Evolutionary conservation across 92 coral and sea anemone genomes (phyloP).

Genomic region (Muricea muricata): DNA sequence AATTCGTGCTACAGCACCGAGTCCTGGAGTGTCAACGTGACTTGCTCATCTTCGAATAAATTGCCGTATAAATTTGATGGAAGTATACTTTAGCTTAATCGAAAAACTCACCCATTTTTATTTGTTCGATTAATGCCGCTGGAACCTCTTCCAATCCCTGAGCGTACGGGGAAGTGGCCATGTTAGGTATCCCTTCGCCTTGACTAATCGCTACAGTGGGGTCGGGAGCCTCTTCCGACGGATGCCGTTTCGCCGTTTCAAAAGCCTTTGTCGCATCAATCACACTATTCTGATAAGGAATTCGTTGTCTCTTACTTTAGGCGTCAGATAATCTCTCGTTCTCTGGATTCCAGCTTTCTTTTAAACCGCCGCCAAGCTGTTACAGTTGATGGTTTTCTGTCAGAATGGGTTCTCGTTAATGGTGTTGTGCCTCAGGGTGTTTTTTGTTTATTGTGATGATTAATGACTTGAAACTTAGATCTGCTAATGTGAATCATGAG

Average conservation of each 20-base stretch:
- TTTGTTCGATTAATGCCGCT: neutral
- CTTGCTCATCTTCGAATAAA: too few relatives aligned
- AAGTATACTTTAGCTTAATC: neutral
- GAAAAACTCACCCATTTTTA: constrained; percentile 14
- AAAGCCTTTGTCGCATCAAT: constrained; percentile 1
- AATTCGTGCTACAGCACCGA: constrained; percentile 23
- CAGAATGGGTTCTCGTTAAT: neutral
- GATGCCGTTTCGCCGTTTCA: too few relatives aligned
- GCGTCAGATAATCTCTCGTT: neutral
- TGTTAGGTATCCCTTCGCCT: too few relatives aligned
- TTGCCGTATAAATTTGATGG: neutral
- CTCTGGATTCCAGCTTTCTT: constrained; percentile 3
- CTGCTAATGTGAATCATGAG: too few relatives aligned
- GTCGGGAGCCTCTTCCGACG: too few relatives aligned
- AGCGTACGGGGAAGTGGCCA: neutral
- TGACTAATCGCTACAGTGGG: too few relatives aligned
- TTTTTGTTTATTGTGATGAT: neutral
- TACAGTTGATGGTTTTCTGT: constrained; percentile 1
- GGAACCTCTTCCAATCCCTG: neutral
- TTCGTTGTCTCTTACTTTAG: neutral
- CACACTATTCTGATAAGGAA: neutral
- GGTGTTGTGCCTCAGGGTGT: constrained; percentile 24
- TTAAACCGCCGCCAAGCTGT: constrained; percentile 3
- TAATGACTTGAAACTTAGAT: too few relatives aligned
- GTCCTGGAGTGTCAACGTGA: neutral